phyloP scores from a whole-genome alignment of 2,797 vertebrate genomes.

The Coregonus suidteri region DNA sequence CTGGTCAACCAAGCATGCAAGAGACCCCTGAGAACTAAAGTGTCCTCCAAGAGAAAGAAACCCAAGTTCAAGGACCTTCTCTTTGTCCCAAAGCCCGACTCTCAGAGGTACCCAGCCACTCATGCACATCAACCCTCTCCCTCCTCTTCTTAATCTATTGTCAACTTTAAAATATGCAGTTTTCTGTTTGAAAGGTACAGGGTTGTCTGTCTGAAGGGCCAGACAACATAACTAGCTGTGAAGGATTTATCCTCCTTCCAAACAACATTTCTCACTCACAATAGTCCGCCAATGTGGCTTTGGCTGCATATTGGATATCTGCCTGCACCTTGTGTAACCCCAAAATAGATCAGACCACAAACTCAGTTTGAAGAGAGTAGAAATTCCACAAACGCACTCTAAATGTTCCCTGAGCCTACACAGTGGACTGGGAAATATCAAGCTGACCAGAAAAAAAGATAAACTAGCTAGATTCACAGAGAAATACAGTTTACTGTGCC shows the following conservation, averaged over 20 bases:
- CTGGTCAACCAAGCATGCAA: slow-evolving; percentile 91
- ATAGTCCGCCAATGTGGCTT: slow-evolving; percentile 41
- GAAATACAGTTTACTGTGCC: not conserved
- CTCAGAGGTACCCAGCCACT: slow-evolving; percentile 81
- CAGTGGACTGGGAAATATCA: slow-evolving; percentile 50
- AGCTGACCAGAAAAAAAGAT: slow-evolving; percentile 43
- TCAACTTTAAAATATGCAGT: not conserved
- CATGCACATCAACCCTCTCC: slow-evolving; percentile 51
- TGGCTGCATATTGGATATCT: slow-evolving; percentile 28
- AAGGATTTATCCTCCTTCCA: not conserved
- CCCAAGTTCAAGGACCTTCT: slow-evolving; percentile 92
- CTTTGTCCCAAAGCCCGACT: slow-evolving; percentile 73
- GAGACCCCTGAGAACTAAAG: slow-evolving; percentile 84
- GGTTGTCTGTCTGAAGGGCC: not conserved
- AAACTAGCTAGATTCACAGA: not conserved
- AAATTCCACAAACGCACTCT: slow-evolving; percentile 33
- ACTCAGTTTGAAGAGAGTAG: slow-evolving; percentile 46
- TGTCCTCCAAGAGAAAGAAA: slow-evolving; percentile 85
- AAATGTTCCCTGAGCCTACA: too few species aligned
- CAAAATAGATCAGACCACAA: slow-evolving; percentile 49
- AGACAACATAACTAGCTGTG: not conserved
- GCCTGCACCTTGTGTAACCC: slow-evolving; percentile 33
- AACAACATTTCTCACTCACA: slow-evolving; percentile 43
- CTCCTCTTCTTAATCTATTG: not conserved
- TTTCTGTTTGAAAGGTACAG: not conserved